Base-by-base conservation (phyloP, 2,888 invertebrate genomes). In the Pseudanteris insignis region DNA sequence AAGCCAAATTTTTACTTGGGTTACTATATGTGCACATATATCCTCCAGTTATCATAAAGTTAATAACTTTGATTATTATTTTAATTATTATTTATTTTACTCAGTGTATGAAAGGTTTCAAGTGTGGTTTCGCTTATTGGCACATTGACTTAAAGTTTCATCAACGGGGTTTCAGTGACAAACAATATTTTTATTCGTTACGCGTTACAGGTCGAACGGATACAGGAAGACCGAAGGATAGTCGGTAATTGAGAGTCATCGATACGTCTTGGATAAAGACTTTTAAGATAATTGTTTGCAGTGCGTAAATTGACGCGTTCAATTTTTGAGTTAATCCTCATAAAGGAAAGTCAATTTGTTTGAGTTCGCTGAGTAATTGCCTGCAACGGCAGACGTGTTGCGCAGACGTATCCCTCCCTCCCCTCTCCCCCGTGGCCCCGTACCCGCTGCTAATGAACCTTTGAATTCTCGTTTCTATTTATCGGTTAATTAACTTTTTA, bases 401-500 rank as follows among this genome's bases (percentile, higher is more conserved):
- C n/a, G n/a, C 26, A 21, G 29, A 44, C 32, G 50, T 10, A 2
- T 9, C 15, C 1, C 15, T 15, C 37, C 10, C 25, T 21, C 32
- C 43, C 10, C 28, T 28, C 32, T 28, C 24, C 10, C 10, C n/a
- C 11, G 5, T 33, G 2, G 2, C 28, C 6, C 10, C 8, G 2
- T 32, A 1, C n/a, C 12, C 13, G 13, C n/a, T 40, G 21, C 58
- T 59, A 64, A 64, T 59, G 64, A 63, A 63, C 54, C 59, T 51
- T 59, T 55, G 46, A 44, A 54, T 47, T 59, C 58, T 67, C 63
- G 44, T 65, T 58, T 64, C 60, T 60, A 48, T 63, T 51, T 54
- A 60, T 61, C 63, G 51, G 53, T 66, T 66, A 66, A 70, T 67
- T 67, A 65, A 64, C 68, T 67, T 69, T 68, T 67, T 67, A 68